Evolutionary conservation across 2,797 vertebrate species (phyloP), one percentile per base, ranked within the genome.

Genomic region (Poeciliopsis infans): DNA sequence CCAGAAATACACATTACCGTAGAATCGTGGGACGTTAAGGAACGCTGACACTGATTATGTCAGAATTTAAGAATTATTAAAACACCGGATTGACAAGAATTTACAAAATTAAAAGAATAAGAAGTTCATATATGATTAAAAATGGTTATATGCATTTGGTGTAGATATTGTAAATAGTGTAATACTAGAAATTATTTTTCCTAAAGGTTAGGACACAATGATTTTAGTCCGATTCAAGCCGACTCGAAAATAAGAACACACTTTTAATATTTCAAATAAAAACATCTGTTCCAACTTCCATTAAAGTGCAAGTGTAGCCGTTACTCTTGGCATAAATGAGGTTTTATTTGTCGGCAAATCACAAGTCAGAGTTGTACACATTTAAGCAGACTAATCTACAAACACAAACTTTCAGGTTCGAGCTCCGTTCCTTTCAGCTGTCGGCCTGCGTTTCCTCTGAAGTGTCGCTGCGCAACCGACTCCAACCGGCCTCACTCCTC

Each of bases 401-500:
- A 13, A 15, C 28, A 23, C 49, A 20, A 28, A 28, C 13, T 31
- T 31, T 59, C 57, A 16, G n/a, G 1, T 31, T 18, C 0, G 1
- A 31, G n/a, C 31, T 64, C 31, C 10, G 59, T 3, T 33, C 59
- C 49, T 51, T 8, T 51, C 49, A 18, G 1, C 2, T 5, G 18
- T 18, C 5, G 2, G 7, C 8, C 49, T 51, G 49, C 20, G 49
- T 23, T 51, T 51, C 49, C 49, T 51, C 49, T 23, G 49, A 23
- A 23, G 49, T 7, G 20, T 8, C 3, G 49, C 49, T 51, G 20
- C 20, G 7, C 49, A 23, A 1, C n/a, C 28, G 25, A 59, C 33
- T 68, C 70, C 68, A 46, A 66, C 66, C 47, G 66, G 72, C 76
- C 70, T 25, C 77, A 72, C 18, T 18, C 53, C 3, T 33, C 5